These are phyloP conservation scores for Linnaemya vulpina DNA, from an alignment of 2,888 invertebrate genomes.

Conservation along the genomic window DNA sequence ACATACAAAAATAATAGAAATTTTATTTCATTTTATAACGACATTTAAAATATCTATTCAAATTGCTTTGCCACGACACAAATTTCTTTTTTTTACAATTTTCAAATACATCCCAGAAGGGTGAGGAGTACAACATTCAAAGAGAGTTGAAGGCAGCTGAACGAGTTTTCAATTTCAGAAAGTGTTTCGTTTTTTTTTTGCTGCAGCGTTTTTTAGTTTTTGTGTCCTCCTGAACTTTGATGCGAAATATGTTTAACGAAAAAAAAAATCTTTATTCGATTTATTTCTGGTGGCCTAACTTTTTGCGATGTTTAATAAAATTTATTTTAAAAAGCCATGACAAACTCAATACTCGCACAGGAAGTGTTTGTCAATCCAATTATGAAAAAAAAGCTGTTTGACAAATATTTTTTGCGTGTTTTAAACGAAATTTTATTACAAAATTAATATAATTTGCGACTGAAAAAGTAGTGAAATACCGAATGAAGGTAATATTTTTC, in stretches of 20 bases:
- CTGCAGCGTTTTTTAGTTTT: neutral
- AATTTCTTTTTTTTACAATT: neutral
- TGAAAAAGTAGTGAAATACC: neutral
- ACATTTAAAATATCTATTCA: slow-evolving; percentile 13
- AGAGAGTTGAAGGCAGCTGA: neutral
- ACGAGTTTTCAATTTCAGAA: no score
- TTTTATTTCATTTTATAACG: slow-evolving; percentile 39
- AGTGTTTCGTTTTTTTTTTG: neutral
- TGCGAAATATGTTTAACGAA: neutral
- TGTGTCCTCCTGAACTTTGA: neutral
- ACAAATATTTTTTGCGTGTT: slow-evolving; percentile 1
- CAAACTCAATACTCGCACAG: slow-evolving; percentile 5
- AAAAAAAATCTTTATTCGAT: slow-evolving; percentile 14
- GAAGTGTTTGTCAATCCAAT: neutral
- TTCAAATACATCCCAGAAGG: neutral
- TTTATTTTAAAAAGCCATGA: neutral
- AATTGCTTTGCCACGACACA: neutral
- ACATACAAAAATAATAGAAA: neutral
- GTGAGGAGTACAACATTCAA: neutral
- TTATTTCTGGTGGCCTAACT: slow-evolving; percentile 25
- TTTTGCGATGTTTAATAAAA: neutral
- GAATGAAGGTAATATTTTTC: neutral
- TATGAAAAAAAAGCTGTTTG: neutral
- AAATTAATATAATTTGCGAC: slow-evolving; percentile 26
- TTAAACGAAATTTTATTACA: slow-evolving; percentile 3